phyloP scores from a whole-genome alignment of 2,888 invertebrate species.

The Calephelis perditalis region DNA sequence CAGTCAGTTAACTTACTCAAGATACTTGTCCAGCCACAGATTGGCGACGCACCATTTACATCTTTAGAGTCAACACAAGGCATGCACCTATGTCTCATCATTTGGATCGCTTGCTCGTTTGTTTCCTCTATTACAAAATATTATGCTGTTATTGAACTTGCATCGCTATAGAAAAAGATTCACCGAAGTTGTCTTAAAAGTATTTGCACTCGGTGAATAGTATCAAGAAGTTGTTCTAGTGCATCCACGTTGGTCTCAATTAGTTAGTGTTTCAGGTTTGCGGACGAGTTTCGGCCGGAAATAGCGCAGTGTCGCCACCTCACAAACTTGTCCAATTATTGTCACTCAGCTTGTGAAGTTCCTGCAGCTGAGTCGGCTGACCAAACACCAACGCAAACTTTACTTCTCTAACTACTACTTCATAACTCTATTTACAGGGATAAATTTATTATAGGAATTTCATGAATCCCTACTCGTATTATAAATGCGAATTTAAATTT shows the following conservation, averaged over 20 bases:
- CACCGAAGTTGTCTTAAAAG: background rate
- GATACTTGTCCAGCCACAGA: too few relatives aligned
- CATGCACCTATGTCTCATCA: too few relatives aligned
- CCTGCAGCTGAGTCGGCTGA: slow-evolving; percentile 4
- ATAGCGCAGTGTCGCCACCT: slow-evolving; percentile 35
- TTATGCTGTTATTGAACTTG: too few relatives aligned
- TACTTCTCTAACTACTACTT: background rate
- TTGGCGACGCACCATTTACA: too few relatives aligned
- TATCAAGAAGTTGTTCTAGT: slow-evolving; percentile 59
- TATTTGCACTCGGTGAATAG: slow-evolving; percentile 39
- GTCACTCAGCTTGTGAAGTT: slow-evolving; percentile 35
- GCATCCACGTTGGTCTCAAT: slow-evolving; percentile 50
- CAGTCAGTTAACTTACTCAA: too few relatives aligned
- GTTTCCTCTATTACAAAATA: too few relatives aligned
- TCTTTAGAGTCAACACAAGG: too few relatives aligned
- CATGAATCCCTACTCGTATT: too few relatives aligned
- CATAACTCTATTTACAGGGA: background rate
- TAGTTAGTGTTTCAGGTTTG: slow-evolving; percentile 44
- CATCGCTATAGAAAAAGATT: background rate
- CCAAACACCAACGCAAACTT: slow-evolving; percentile 2
- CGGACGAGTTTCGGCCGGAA: slow-evolving; percentile 28
- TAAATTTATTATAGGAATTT: too few relatives aligned
- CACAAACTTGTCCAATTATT: slow-evolving; percentile 50
- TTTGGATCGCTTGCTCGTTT: too few relatives aligned
- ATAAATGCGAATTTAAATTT: too few relatives aligned